Conservation (phyloP, 2,888 invertebrate genomes). For the Ctena decussata region DNA sequence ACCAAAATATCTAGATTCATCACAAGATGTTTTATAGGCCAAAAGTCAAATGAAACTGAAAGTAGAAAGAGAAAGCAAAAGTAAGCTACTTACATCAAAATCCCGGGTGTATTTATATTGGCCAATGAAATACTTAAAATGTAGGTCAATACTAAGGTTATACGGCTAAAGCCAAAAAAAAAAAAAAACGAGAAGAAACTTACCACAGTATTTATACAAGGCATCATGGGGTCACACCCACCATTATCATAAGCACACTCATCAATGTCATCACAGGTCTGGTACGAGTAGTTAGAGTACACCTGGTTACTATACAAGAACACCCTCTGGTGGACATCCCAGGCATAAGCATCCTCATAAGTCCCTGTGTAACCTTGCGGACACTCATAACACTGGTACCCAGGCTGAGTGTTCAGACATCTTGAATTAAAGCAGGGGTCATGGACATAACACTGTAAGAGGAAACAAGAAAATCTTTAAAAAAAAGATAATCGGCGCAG, state of each 20-base stretch:
- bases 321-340: constrained; percentile 65
- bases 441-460: constrained; percentile 53
- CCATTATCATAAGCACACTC: constrained; percentile 77
- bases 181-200: too few relatives aligned
- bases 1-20: too few relatives aligned
- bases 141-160: too few relatives aligned
- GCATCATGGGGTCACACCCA: constrained; percentile 77
- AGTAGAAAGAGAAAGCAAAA: too few relatives aligned
- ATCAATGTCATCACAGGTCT: constrained; percentile 75
- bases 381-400: constrained; percentile 77
- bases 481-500: too few relatives aligned
- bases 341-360: constrained; percentile 74
- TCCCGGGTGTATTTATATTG: too few relatives aligned
- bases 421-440: constrained; percentile 65
- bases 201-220: constrained; percentile 80
- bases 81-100: too few relatives aligned
- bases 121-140: too few relatives aligned
- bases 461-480: too few relatives aligned
- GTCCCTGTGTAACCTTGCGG: constrained; percentile 74
- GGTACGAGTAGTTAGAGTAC: constrained; percentile 55
- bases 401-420: constrained; percentile 77
- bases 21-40: too few relatives aligned
- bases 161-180: too few relatives aligned
- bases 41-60: too few relatives aligned
- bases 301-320: constrained; percentile 66